Percentiles rank a stretch among this genome's conserved stretches.
phyloP scores from a whole-genome alignment of 2,113 vertebrate species.

The Spea bombifrons region DNA sequence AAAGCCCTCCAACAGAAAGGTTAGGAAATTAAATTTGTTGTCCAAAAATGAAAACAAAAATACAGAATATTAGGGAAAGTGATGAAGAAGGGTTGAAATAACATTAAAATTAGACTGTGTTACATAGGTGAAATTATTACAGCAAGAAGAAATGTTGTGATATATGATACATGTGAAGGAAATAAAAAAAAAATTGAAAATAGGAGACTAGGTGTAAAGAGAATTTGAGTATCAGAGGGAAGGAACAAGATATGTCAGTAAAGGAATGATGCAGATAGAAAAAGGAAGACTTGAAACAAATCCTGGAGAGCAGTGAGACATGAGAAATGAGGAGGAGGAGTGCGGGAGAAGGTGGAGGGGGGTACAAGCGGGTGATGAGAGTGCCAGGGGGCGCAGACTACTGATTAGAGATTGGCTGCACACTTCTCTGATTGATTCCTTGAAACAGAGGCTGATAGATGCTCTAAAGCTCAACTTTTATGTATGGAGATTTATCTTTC shows the following conservation, averaged over 20 bases:
- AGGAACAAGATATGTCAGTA: slow-evolving; percentile 14
- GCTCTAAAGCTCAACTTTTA: slow-evolving; percentile 32
- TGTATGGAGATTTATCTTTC: slow-evolving; percentile 36
- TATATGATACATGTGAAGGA: slow-evolving; percentile 12
- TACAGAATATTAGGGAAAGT: neutral
- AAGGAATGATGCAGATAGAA: slow-evolving; percentile 34
- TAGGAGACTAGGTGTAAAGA: slow-evolving; percentile 10
- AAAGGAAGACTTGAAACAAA: slow-evolving; percentile 36
- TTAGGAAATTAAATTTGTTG: no score
- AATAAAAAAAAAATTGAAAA: neutral
- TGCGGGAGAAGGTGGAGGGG: slow-evolving; percentile 23
- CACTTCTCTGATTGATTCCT: slow-evolving; percentile 39
- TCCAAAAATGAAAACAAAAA: no score
- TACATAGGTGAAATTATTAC: neutral
- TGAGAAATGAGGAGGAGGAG: slow-evolving; percentile 39
- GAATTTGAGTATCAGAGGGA: slow-evolving; percentile 7
- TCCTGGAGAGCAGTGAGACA: slow-evolving; percentile 42
- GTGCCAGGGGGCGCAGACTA: slow-evolving; percentile 28
- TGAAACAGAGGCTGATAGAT: slow-evolving; percentile 28
- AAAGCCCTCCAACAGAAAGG: no score
- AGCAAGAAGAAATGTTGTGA: neutral
- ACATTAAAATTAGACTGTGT: neutral
- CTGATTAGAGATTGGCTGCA: slow-evolving; percentile 47
- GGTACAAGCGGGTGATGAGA: slow-evolving; percentile 10
- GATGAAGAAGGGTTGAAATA: neutral